phyloP scores from a whole-genome alignment of 2,113 vertebrate species.

The Atractosteus spatula region DNA sequence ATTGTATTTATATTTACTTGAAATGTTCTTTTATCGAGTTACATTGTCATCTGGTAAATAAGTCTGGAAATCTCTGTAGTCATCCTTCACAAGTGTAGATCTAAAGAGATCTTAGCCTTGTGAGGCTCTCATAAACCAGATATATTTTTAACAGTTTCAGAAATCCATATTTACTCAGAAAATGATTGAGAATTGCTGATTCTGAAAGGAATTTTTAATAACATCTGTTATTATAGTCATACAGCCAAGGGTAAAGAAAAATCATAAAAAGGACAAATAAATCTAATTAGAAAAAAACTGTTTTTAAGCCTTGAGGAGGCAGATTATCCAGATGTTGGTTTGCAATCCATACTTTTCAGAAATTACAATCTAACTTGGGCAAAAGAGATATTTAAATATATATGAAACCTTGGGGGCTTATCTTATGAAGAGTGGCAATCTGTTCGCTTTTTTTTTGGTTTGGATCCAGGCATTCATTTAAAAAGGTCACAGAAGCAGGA shows the following conservation, averaged over 20 bases:
- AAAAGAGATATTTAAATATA: conserved; percentile 63
- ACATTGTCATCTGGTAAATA: no score
- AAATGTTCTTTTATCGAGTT: no score
- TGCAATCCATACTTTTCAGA: conserved; percentile 69
- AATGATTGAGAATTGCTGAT: conserved; percentile 23
- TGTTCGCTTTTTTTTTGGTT: conserved; percentile 46
- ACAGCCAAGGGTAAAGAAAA: conserved; percentile 58
- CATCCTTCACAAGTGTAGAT: no score
- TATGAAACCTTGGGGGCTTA: conserved; percentile 64
- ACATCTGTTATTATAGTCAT: conserved; percentile 47
- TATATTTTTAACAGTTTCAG: no score
- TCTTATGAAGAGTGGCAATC: conserved; percentile 65
- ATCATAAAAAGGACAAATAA: conserved; percentile 52
- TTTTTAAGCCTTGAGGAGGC: conserved; percentile 50
- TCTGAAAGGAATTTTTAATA: conserved; percentile 46
- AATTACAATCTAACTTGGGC: conserved; percentile 64
- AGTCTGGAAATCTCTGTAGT: no score
- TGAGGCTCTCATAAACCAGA: no score
- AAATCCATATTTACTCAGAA: conserved; percentile 24
- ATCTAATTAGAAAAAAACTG: conserved; percentile 64
- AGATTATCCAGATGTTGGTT: conserved; percentile 71
- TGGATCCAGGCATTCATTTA: conserved; percentile 30
- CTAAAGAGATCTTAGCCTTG: no score
- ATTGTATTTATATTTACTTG: no score
- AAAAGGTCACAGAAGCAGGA: conserved; percentile 33